These are phyloP conservation scores for Desmophyllum pertusum DNA, from an alignment of 92 coral and sea anemone species.

Conservation along the genomic window DNA sequence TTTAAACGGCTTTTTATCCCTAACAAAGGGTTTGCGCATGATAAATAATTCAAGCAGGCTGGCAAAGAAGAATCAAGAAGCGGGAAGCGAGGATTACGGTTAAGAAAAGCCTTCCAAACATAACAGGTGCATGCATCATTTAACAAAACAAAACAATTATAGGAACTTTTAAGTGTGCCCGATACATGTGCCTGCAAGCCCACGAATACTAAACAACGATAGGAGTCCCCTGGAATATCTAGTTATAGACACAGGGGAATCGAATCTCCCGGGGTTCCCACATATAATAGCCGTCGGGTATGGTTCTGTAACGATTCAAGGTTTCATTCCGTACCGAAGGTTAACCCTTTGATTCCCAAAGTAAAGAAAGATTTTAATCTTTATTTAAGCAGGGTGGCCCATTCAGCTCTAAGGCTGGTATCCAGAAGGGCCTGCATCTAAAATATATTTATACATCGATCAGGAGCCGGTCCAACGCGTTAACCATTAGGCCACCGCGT, in stretches of 20 bases:
- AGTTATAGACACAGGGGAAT: neutral
- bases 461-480: too few relatives aligned
- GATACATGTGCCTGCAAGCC: neutral
- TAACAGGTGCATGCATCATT: neutral
- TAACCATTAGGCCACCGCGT: too few relatives aligned
- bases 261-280: neutral
- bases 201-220: neutral
- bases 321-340: neutral
- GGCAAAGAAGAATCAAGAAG: neutral
- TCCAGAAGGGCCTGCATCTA: too few relatives aligned
- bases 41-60: neutral
- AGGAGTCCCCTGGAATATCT: neutral
- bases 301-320: neutral
- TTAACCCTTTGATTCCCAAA: neutral
- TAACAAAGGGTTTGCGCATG: neutral
- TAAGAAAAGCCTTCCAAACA: neutral
- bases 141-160: neutral
- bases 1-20: constrained; percentile 11
- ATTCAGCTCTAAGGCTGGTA: too few relatives aligned
- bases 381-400: too few relatives aligned
- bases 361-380: too few relatives aligned
- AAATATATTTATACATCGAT: too few relatives aligned
- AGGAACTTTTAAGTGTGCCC: neutral
- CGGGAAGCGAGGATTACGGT: neutral
- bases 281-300: neutral